These are phyloP conservation scores for Lithobates pipiens DNA, from an alignment of 2,797 vertebrate species.

Conservation along the genomic window DNA sequence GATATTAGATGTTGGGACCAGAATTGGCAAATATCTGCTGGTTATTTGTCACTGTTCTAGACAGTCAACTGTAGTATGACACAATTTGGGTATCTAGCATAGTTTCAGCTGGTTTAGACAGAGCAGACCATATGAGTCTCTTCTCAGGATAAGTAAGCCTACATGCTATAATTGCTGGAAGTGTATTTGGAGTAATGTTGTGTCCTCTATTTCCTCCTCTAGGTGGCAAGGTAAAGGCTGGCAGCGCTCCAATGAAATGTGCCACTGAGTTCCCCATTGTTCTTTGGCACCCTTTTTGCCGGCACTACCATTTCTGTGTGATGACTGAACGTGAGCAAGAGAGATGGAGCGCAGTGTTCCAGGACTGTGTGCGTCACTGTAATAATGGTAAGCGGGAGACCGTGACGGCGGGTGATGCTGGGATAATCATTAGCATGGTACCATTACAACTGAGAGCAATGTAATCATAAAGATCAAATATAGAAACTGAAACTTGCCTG, in stretches of 20 bases:
- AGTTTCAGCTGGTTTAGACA: too few species aligned
- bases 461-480: not conserved
- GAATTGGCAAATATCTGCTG: too few species aligned
- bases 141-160: too few species aligned
- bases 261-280: conserved; percentile 88
- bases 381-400: conserved; percentile 75
- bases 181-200: not conserved
- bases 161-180: too few species aligned
- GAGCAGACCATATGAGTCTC: too few species aligned
- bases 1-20: too few species aligned
- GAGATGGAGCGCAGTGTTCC: conserved; percentile 92
- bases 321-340: conserved; percentile 92
- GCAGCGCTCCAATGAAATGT: conserved; percentile 81
- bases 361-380: conserved; percentile 90
- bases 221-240: conserved; percentile 83
- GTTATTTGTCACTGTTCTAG: too few species aligned
- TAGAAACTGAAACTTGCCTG: not conserved
- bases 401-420: too few species aligned
- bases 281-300: conserved; percentile 93
- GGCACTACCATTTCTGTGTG: conserved; percentile 92
- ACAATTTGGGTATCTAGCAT: too few species aligned
- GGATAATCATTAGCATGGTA: not conserved
- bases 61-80: too few species aligned
- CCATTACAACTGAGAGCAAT: not conserved
- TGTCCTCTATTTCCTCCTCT: not conserved